These are phyloP conservation scores for Agrilus biguttatus DNA, from an alignment of 2,888 invertebrate species.

Conservation along the genomic window DNA sequence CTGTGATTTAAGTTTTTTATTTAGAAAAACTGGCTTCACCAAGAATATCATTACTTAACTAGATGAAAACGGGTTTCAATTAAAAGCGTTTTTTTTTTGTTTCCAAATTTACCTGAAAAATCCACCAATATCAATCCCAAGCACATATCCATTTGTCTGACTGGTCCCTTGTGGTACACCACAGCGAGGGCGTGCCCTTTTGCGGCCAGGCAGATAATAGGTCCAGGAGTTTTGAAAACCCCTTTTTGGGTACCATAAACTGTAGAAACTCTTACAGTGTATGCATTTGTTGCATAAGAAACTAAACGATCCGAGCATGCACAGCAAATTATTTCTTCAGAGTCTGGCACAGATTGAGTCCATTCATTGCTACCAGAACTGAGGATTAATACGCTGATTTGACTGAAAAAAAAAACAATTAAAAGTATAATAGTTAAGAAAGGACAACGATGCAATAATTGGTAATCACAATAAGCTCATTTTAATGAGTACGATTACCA, in stretches of 20 bases:
- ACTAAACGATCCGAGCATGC: constrained; percentile 58
- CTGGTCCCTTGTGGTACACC: constrained; percentile 48
- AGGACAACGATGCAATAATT: no score
- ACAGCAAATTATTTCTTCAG: constrained; percentile 60
- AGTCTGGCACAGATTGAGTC: constrained; percentile 61
- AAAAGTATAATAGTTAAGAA: no score
- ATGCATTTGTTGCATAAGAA: constrained; percentile 60
- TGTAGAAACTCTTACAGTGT: constrained; percentile 71
- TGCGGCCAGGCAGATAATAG: constrained; percentile 53
- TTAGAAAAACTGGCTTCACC: no score
- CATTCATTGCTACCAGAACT: constrained; percentile 72
- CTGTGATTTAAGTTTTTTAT: no score
- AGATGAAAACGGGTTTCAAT: no score
- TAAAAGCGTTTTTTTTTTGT: no score
- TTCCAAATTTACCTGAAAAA: constrained; percentile 25
- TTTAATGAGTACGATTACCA: no score
- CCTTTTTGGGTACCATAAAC: constrained; percentile 78
- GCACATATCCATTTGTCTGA: constrained; percentile 38
- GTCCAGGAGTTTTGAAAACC: constrained; percentile 57
- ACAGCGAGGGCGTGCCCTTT: constrained; percentile 45
- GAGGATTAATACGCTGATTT: constrained; percentile 64
- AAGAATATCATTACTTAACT: no score
- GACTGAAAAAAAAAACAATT: constrained; percentile 31
- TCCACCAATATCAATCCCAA: constrained; percentile 39
- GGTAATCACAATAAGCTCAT: no score